Base-by-base conservation (phyloP, 2,797 vertebrate species). In the Chelon auratus region DNA sequence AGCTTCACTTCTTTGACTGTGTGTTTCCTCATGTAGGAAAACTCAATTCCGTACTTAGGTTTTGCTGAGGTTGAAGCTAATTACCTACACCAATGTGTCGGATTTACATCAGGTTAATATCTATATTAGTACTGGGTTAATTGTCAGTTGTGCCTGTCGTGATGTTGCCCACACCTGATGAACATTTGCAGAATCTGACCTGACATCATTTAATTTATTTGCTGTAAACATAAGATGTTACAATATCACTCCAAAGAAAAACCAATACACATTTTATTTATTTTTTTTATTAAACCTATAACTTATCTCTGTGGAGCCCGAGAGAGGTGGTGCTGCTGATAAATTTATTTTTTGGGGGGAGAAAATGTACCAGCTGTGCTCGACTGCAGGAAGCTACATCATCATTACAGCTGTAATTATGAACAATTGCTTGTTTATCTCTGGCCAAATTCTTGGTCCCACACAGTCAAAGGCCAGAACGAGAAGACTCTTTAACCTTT, bases 71-170 rank as follows among this genome's bases (percentile, higher is more conserved):
- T 33, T 33, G 30, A 33, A 33, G 6, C 30, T 33, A 33, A 33
- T 33, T 33, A 33, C 30, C 30, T 33, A 8, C 30, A 33, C 7
- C 30, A 33, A 33, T 26, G 24, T 26, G 24, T 26, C 24, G 24
- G 30, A 6, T 33, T 7, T 33, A 33, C 7, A 33, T 33, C 30
- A 33, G 5, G 30, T 33, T 17, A 43, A 43, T 43, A 17, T 43
- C 42, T 17, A 17, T 17, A 17, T 43, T 61, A 43, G 40, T 54
- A n/a, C 48, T 39, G 53, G 30, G 33, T 39, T 63, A 5, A 24
- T 53, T 63, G 50, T 75, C 22, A 57, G 52, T 22, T 24, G 55
- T 61, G n/a, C 24, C 30, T 8, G 55, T 61, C 56, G 54, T 36
- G 36, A 36, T 20, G 20, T 48, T 18, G 33, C 18, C 20, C 37